Conservation (phyloP, 1,140 invertebrate species). For the Pachyrhynchus sulphureomaculatus region DNA sequence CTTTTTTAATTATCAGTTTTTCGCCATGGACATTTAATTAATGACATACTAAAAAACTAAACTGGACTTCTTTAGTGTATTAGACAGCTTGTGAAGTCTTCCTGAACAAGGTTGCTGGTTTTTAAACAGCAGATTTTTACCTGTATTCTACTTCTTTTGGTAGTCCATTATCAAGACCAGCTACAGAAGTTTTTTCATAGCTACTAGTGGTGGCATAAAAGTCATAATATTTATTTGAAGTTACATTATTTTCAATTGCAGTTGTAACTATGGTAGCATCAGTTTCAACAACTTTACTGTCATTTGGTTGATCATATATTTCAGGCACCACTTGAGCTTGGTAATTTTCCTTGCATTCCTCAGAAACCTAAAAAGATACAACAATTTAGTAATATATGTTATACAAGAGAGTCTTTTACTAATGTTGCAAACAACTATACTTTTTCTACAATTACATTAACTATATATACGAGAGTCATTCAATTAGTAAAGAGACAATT, state of each 20-base stretch:
- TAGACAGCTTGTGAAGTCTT: too few relatives aligned
- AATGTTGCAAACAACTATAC: too few relatives aligned
- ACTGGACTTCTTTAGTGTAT: neutral
- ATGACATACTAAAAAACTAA: constrained; percentile 1
- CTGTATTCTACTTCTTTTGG: constrained; percentile 50
- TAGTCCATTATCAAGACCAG: constrained; percentile 35
- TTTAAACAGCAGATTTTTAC: constrained; percentile 20
- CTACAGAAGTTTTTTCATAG: constrained; percentile 9
- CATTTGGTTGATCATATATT: constrained; percentile 34
- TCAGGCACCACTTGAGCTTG: constrained; percentile 47
- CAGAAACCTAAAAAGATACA: constrained; percentile 15
- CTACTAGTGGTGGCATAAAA: constrained; percentile 27
- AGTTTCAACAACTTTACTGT: constrained; percentile 21
- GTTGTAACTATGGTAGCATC: constrained; percentile 10
- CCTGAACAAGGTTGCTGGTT: neutral
- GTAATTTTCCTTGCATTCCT: constrained; percentile 47
- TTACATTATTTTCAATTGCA: constrained; percentile 11
- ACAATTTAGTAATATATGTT: neutral
- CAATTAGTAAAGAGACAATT: too few relatives aligned
- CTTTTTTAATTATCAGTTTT: too few relatives aligned
- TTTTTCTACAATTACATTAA: neutral
- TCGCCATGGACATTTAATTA: too few relatives aligned
- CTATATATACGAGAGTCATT: neutral
- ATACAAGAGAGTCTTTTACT: neutral
- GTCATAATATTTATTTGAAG: constrained; percentile 29